Evolutionary conservation across 2,888 invertebrate species (phyloP).

Genomic region (Stenurella melanura): DNA sequence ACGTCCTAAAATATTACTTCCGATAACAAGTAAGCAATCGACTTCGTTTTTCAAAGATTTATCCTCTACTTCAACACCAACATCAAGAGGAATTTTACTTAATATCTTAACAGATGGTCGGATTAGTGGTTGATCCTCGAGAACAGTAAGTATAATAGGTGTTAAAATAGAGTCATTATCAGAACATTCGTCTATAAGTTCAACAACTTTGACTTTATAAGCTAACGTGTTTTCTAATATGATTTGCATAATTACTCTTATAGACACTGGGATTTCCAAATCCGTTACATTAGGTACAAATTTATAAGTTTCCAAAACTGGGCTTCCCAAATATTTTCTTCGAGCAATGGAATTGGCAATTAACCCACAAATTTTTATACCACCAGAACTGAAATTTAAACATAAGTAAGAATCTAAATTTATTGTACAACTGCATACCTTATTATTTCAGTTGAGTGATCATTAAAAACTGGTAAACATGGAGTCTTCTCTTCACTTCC

Average conservation of each 20-base stretch:
- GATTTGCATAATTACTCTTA: conserved; percentile 81
- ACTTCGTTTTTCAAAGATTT: conserved; percentile 74
- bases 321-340: conserved; percentile 80
- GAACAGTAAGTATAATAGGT: conserved; percentile 76
- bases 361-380: conserved; percentile 86
- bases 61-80: conserved; percentile 77
- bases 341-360: conserved; percentile 85
- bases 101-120: conserved; percentile 79
- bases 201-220: conserved; percentile 74
- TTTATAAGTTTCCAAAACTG: conserved; percentile 84
- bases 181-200: conserved; percentile 53
- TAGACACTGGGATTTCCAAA: conserved; percentile 67
- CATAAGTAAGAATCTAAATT: no score
- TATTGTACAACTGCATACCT: background rate
- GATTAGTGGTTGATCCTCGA: conserved; percentile 82
- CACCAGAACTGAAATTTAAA: conserved; percentile 80
- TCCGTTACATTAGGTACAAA: conserved; percentile 79
- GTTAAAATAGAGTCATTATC: conserved; percentile 68
- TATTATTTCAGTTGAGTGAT: background rate
- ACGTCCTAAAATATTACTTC: conserved; percentile 4
- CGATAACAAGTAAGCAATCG: conserved; percentile 62
- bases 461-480: background rate
- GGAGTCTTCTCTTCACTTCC: background rate
- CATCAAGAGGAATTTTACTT: conserved; percentile 70
- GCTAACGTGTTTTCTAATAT: conserved; percentile 80